Percentiles rank a stretch among this genome's conserved stretches.
Conservation (phyloP, 2,113 vertebrate genomes). For the Boulengeromyrus knoepffleri region DNA sequence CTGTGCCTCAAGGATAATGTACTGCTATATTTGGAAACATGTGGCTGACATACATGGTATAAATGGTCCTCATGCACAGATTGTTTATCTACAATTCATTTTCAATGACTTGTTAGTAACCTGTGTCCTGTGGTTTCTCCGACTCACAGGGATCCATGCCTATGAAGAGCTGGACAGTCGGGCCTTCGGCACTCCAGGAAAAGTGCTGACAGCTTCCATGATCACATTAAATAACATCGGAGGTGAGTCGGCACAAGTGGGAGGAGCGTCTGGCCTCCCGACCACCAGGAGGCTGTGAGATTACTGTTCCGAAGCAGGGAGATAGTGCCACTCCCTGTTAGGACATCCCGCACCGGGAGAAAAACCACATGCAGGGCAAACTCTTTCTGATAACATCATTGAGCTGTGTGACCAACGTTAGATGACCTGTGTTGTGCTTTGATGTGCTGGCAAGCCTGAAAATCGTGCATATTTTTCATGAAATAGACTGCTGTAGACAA, state of each 20-base stretch:
- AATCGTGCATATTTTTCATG: no score
- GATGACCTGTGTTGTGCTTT: not conserved
- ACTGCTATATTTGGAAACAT: not conserved
- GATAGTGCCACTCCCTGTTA: not conserved
- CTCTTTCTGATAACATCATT: not conserved
- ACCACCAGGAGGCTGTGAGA: not conserved
- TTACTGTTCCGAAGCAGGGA: not conserved
- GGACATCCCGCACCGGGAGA: not conserved
- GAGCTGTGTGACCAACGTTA: not conserved
- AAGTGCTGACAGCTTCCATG: constrained; percentile 61
- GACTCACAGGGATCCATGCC: not conserved
- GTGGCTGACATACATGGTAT: not conserved
- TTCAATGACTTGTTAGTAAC: not conserved
- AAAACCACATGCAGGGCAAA: not conserved
- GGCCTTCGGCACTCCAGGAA: constrained; percentile 67
- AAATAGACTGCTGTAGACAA: no score
- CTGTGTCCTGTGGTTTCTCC: not conserved
- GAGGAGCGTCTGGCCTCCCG: no score
- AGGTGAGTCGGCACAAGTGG: constrained; percentile 48
- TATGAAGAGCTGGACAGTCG: not conserved
- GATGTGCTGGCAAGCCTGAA: not conserved
- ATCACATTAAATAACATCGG: constrained; percentile 78
- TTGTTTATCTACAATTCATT: not conserved
- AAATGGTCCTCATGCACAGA: not conserved
- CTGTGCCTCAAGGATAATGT: not conserved